A percentile compares a stretch with the other conserved stretches of the same genome.
These are phyloP conservation scores for Graphium colonna DNA, from an alignment of 2,888 invertebrate species.

Conservation along the genomic window DNA sequence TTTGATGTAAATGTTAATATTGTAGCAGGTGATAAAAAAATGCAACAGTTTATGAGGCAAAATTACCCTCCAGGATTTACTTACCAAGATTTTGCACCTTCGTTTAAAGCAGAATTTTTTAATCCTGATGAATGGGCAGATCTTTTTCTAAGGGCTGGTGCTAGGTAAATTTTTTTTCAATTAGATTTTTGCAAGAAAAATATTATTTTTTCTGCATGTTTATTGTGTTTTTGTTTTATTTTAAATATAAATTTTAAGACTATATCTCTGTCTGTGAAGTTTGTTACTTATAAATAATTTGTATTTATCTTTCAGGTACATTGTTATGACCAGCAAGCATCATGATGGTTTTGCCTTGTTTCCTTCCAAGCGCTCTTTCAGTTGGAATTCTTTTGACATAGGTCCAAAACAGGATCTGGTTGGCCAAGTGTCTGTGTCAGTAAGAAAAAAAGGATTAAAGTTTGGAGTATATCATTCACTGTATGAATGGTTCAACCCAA, in stretches of 20 bases:
- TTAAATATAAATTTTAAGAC: too few relatives aligned
- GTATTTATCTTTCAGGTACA: slow-evolving; percentile 76
- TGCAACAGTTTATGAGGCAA: slow-evolving; percentile 82
- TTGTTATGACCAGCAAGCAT: slow-evolving; percentile 92
- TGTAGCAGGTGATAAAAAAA: slow-evolving; percentile 47
- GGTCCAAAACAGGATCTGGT: slow-evolving; percentile 89
- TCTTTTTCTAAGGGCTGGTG: slow-evolving; percentile 91
- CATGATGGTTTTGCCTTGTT: slow-evolving; percentile 93
- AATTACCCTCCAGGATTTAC: slow-evolving; percentile 92
- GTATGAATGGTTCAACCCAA: slow-evolving; percentile 93
- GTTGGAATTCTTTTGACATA: slow-evolving; percentile 90
- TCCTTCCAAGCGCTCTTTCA: slow-evolving; percentile 89
- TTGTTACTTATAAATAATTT: background rate
- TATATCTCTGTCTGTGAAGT: too few relatives aligned
- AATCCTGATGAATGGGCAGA: slow-evolving; percentile 91
- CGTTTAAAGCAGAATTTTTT: slow-evolving; percentile 95
- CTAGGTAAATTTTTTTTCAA: slow-evolving; percentile 84
- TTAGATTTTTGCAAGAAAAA: too few relatives aligned
- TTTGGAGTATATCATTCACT: slow-evolving; percentile 93
- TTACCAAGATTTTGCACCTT: slow-evolving; percentile 94
- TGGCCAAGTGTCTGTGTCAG: slow-evolving; percentile 85
- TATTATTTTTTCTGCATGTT: too few relatives aligned
- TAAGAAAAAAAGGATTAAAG: slow-evolving; percentile 82
- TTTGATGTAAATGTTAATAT: background rate
- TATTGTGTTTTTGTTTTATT: too few relatives aligned